Evolutionary conservation across 2,888 invertebrate genomes (phyloP).

Genomic region (Tetheella fluctuosa): DNA sequence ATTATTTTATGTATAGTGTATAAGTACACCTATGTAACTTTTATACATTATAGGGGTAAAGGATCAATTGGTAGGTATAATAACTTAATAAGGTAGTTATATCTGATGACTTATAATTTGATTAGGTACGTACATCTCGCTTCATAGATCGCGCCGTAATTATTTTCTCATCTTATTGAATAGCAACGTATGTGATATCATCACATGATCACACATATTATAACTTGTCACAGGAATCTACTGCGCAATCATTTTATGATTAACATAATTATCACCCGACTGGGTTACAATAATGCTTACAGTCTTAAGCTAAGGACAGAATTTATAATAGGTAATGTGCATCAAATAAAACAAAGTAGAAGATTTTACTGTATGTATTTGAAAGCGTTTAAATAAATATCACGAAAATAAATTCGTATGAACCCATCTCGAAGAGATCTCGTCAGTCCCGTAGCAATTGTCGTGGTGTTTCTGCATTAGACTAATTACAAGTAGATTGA

Average conservation of each 20-base stretch:
- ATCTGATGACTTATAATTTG: not conserved
- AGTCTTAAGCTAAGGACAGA: not conserved
- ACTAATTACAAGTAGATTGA: conserved; percentile 68
- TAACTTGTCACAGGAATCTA: conserved; percentile 39
- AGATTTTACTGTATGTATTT: no score
- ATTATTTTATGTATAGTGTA: no score
- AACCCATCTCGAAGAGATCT: conserved; percentile 50
- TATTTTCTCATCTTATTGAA: conserved; percentile 27
- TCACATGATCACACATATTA: conserved; percentile 32
- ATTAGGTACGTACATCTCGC: not conserved
- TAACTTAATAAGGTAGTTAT: not conserved
- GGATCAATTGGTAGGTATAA: no score
- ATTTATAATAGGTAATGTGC: no score
- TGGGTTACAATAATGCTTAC: no score
- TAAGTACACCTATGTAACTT: not conserved
- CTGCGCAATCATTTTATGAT: conserved; percentile 17
- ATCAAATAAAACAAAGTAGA: not conserved
- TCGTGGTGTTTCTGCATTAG: conserved; percentile 39
- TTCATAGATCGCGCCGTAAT: not conserved
- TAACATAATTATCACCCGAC: conserved; percentile 8
- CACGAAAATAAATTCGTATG: conserved; percentile 13
- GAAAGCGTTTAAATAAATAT: no score
- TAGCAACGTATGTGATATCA: conserved; percentile 49
- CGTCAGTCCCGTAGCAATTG: conserved; percentile 36
- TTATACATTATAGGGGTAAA: not conserved